A percentile compares a stretch with the other conserved stretches of the same genome.
These are phyloP conservation scores for Oxyscelio sp. DNA, from an alignment of 2,888 invertebrate species.

Conservation along the genomic window DNA sequence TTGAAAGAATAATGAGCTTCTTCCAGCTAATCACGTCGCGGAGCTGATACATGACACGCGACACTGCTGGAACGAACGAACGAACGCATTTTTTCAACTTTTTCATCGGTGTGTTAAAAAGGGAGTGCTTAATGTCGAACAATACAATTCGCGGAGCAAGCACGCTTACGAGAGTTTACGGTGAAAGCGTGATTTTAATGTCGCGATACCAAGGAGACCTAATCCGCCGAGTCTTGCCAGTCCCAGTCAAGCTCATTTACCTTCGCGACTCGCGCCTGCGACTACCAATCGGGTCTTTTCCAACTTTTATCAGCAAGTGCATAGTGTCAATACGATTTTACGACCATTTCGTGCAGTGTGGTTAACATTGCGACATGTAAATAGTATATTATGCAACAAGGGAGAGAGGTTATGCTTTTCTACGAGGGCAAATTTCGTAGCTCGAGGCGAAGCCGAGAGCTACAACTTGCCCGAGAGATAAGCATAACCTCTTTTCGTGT, in stretches of 20 bases:
- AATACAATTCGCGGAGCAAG: conserved; percentile 27
- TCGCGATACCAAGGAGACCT: conserved; percentile 42
- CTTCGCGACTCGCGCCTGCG: conserved; percentile 70
- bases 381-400: too few species aligned
- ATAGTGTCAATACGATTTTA: conserved; percentile 54
- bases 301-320: conserved; percentile 62
- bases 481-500: too few species aligned
- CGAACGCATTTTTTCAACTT: too few species aligned
- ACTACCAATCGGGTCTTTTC: conserved; percentile 56
- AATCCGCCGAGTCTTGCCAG: conserved; percentile 43
- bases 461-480: too few species aligned
- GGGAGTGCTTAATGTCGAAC: background rate
- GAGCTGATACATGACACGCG: too few species aligned
- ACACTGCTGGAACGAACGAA: too few species aligned
- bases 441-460: too few species aligned
- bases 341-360: conserved; percentile 15
- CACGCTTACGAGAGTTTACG: background rate
- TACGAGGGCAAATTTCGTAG: too few species aligned
- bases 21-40: too few species aligned
- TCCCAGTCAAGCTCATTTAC: conserved; percentile 56
- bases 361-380: conserved; percentile 47
- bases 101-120: background rate
- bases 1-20: too few species aligned
- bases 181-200: conserved; percentile 61
- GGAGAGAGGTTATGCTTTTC: too few species aligned